Base-by-base conservation (phyloP, 1,140 invertebrate species). In the Conus ventricosus region DNA sequence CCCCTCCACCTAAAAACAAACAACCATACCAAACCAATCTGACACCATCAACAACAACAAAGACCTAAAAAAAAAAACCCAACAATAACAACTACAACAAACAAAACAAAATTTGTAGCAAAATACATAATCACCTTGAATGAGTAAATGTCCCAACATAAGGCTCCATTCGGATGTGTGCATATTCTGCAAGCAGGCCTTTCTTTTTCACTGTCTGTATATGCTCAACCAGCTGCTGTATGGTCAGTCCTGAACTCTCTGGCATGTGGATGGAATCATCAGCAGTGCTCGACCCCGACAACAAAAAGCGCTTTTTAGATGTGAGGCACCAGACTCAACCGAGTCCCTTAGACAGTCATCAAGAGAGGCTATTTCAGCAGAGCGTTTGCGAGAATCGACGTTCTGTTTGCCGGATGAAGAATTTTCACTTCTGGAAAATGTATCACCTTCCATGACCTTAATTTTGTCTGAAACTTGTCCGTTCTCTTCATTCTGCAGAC, bases 171-270 rank as follows among this genome's bases (percentile, higher is more conserved):
- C 97, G 97, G 87, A 99, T 98, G 91, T 98, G 97, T 25, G 96
- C 96, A 92, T 96, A 96, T 94, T 99, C 98, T 87, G 95, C 96
- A 96, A 94, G 97, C 94, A 99, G 96, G 3, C 98, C 98, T 86
- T 96, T 96, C 60, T 97, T 96, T 63, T 97, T 97, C 81, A 97
- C 96, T 57, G 96, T 96, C 82, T 96, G 96, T 8, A 98, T 96
- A 93, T 97, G 96, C 90, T 97, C 96, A 51, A 98, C 96, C 93
- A 99, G 97, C 93, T 98, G 97, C 88, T 97, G 96, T 92, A 98
- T 96, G 55, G 96, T 97, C 91, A 97, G 95, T 17, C 97, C 97
- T 23, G 89, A 87, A 17, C 88, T 89, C 78, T 95, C 94, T 55
- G 94, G 91, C 89, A 93, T 91, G 85, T 95, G 94, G 27, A 95